Conservation (phyloP, 1,140 invertebrate genomes). For the Steinernema feltiae region DNA sequence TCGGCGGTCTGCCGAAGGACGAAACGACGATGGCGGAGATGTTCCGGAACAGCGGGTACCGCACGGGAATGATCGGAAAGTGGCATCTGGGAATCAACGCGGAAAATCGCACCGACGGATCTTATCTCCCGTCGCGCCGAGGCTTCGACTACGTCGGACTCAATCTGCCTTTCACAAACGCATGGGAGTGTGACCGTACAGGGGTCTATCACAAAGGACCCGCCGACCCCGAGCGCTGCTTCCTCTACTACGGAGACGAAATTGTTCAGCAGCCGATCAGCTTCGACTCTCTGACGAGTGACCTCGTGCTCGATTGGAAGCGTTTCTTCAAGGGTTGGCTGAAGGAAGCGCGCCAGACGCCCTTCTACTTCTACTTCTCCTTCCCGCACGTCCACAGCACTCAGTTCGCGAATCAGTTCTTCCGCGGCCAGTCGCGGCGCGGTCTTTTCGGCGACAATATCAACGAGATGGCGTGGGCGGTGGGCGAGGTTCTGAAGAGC, state of each 20-base stretch:
- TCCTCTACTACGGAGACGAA: slow-evolving; percentile 54
- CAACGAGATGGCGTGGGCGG: slow-evolving; percentile 58
- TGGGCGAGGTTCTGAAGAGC: slow-evolving; percentile 49
- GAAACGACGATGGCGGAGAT: slow-evolving; percentile 44
- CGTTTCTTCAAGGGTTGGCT: slow-evolving; percentile 41
- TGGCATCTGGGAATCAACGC: slow-evolving; percentile 57
- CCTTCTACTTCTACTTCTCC: slow-evolving; percentile 58
- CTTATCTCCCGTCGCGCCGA: slow-evolving; percentile 41
- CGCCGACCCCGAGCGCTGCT: slow-evolving; percentile 43
- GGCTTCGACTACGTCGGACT: slow-evolving; percentile 52
- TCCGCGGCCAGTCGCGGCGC: slow-evolving; percentile 42
- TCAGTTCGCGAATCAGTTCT: slow-evolving; percentile 52
- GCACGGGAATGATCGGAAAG: slow-evolving; percentile 43
- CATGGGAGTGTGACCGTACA: slow-evolving; percentile 54
- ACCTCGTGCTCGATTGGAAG: slow-evolving; percentile 57
- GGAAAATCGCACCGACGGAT: slow-evolving; percentile 46
- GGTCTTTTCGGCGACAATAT: slow-evolving; percentile 51
- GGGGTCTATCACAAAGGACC: slow-evolving; percentile 28
- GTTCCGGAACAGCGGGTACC: slow-evolving; percentile 34
- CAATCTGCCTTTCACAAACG: slow-evolving; percentile 54
- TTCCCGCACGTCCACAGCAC: slow-evolving; percentile 56
- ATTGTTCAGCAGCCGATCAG: slow-evolving; percentile 57
- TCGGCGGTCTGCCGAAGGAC: slow-evolving; percentile 40
- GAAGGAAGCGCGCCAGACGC: slow-evolving; percentile 32
- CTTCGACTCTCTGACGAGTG: slow-evolving; percentile 51